These are phyloP conservation scores for Cactoblastis cactorum DNA, from an alignment of 2,888 invertebrate species.

Conservation along the genomic window DNA sequence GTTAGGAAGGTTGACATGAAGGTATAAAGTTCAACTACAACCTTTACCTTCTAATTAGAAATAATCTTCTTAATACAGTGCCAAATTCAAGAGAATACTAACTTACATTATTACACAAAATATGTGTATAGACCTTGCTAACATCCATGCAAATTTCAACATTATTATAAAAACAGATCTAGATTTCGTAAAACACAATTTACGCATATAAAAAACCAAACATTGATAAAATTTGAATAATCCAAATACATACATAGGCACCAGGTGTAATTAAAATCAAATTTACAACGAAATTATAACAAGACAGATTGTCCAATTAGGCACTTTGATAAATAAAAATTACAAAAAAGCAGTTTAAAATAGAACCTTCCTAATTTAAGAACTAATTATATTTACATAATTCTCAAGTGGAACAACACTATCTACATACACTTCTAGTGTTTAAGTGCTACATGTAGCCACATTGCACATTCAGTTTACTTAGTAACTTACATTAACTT, in stretches of 20 bases:
- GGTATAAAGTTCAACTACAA: background rate
- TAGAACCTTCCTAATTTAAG: constrained; percentile 49
- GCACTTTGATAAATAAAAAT: constrained; percentile 51
- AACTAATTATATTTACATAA: constrained; percentile 60
- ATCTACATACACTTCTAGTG: constrained; percentile 68
- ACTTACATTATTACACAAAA: background rate
- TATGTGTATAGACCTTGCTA: background rate
- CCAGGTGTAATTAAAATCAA: constrained; percentile 28
- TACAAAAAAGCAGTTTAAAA: constrained; percentile 36
- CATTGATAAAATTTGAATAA: constrained; percentile 16
- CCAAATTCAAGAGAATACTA: background rate
- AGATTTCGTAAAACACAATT: constrained; percentile 3
- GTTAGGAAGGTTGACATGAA: background rate
- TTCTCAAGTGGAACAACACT: constrained; percentile 48
- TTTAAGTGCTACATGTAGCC: constrained; percentile 50
- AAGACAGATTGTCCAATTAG: constrained; percentile 41
- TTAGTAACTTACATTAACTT: constrained; percentile 44
- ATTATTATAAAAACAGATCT: constrained; percentile 10
- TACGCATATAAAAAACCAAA: constrained; percentile 16
- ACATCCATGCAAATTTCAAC: background rate
- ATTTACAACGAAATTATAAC: constrained; percentile 30
- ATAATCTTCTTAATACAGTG: background rate
- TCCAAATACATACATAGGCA: constrained; percentile 29
- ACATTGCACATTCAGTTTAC: constrained; percentile 58
- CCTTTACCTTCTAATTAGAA: no score